A percentile compares a stretch with the other conserved stretches of the same genome.
phyloP scores from a whole-genome alignment of 2,113 vertebrate species.

The Monopterus albus region DNA sequence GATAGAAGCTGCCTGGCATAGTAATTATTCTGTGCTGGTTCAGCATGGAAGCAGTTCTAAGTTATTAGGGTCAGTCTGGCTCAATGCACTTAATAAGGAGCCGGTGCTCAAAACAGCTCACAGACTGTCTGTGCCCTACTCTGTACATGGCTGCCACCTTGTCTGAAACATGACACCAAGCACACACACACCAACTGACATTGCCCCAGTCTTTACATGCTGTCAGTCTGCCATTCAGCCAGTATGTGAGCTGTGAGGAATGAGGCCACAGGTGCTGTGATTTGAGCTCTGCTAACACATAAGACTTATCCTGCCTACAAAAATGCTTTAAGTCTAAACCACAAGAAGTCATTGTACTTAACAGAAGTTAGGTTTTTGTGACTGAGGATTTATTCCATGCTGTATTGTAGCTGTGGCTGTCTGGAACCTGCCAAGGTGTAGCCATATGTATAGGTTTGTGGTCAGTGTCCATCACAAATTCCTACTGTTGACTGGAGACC shows the following conservation, averaged over 20 bases:
- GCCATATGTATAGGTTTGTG: constrained; percentile 42
- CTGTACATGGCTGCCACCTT: constrained; percentile 65
- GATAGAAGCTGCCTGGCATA: constrained; percentile 19
- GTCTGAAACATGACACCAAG: constrained; percentile 64
- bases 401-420: neutral
- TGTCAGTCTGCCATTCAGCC: constrained; percentile 63
- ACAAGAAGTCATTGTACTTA: constrained; percentile 1
- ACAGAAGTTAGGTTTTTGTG: neutral
- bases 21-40: constrained; percentile 45
- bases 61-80: constrained; percentile 63
- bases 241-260: constrained; percentile 61
- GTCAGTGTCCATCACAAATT: constrained; percentile 35
- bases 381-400: neutral
- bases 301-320: constrained; percentile 16
- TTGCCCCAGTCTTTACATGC: constrained; percentile 52
- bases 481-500: constrained; percentile 22
- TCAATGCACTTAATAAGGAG: constrained; percentile 65
- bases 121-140: constrained; percentile 40
- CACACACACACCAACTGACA: constrained; percentile 39
- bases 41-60: constrained; percentile 23
- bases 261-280: constrained; percentile 74
- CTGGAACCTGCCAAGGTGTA: neutral
- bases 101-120: constrained; percentile 52
- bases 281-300: constrained; percentile 31
- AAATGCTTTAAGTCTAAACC: constrained; percentile 7